phyloP scores from a whole-genome alignment of 2,113 vertebrate genomes.

The Daboia siamensis region DNA sequence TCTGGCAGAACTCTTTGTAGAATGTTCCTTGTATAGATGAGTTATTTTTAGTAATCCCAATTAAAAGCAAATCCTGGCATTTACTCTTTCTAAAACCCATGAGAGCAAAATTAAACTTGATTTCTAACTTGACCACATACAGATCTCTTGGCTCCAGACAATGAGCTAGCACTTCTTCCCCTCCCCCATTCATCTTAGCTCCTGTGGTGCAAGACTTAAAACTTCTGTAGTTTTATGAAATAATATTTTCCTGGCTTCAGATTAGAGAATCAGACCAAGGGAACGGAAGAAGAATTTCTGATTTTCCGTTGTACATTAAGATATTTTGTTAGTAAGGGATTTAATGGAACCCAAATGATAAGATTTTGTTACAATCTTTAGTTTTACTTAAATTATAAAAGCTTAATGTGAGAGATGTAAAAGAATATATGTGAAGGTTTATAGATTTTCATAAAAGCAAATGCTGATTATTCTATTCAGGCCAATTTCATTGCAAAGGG shows the following conservation, averaged over 20 bases:
- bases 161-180: background rate
- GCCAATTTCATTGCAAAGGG: background rate
- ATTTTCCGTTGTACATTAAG: background rate
- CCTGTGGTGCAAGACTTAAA: constrained; percentile 36
- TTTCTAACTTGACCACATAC: constrained; percentile 38
- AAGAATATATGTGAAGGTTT: background rate
- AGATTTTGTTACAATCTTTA: background rate
- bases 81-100: constrained; percentile 56
- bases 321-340: background rate
- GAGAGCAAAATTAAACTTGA: constrained; percentile 58
- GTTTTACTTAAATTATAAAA: background rate
- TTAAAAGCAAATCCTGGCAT: constrained; percentile 59
- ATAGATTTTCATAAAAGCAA: background rate
- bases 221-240: constrained; percentile 36
- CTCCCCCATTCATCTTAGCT: constrained; percentile 23
- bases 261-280: constrained; percentile 32
- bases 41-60: constrained; percentile 64
- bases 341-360: background rate
- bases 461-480: background rate
- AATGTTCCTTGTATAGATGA: constrained; percentile 65
- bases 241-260: constrained; percentile 42
- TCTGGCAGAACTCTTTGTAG: constrained; percentile 64
- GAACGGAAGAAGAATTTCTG: constrained; percentile 41
- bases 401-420: background rate
- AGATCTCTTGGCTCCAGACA: constrained; percentile 41